A percentile compares a stretch with the other conserved stretches of the same genome.
Evolutionary conservation across 2,888 invertebrate genomes (phyloP).

Genomic region (Ennomos fuscantarius): DNA sequence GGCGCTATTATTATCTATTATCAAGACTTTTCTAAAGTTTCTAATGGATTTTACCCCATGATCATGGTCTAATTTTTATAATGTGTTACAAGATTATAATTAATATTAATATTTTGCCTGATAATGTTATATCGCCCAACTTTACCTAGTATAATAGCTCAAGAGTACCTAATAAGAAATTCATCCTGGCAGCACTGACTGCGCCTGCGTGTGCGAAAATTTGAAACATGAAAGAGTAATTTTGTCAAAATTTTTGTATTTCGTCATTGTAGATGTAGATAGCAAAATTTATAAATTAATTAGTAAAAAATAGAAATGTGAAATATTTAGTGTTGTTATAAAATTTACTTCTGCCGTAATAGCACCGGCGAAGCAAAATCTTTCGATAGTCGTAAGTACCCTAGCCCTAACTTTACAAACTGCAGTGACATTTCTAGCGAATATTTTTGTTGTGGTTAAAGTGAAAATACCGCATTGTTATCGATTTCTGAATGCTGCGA

Average conservation of each 20-base stretch:
- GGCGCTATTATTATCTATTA: no score
- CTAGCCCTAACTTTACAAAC: constrained; percentile 47
- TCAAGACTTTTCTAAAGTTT: no score
- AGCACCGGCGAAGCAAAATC: constrained; percentile 56
- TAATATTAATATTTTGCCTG: no score
- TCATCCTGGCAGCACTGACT: neutral
- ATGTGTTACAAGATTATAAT: no score
- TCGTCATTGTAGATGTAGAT: constrained; percentile 44
- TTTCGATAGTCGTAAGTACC: constrained; percentile 69
- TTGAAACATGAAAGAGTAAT: constrained; percentile 65
- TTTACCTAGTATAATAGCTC: no score
- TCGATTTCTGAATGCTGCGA: constrained; percentile 64
- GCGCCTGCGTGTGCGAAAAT: constrained; percentile 72
- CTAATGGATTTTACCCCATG: no score
- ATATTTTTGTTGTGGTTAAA: constrained; percentile 32
- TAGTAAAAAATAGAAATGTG: constrained; percentile 68
- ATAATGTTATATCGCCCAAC: no score
- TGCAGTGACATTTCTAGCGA: constrained; percentile 27
- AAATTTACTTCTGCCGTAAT: constrained; percentile 50
- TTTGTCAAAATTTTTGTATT: constrained; percentile 70
- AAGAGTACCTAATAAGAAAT: no score
- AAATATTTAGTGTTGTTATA: constrained; percentile 58
- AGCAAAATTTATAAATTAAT: constrained; percentile 50
- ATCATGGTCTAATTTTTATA: no score
- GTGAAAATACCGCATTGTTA: constrained; percentile 67